These are phyloP conservation scores for Mizuhopecten yessoensis DNA, from an alignment of 1,140 invertebrate species.

Conservation along the genomic window DNA sequence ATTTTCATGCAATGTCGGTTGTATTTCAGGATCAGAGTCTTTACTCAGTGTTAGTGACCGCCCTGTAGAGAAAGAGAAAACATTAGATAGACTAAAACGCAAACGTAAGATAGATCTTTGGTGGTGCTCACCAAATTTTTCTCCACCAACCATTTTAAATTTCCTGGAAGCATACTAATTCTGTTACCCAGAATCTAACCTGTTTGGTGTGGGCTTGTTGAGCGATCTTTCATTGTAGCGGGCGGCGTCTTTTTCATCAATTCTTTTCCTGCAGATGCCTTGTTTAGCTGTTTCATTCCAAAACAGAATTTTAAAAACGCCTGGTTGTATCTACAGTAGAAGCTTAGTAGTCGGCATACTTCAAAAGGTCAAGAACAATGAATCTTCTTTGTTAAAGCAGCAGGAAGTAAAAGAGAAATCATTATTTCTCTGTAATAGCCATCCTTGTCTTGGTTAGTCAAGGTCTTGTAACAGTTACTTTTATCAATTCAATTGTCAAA, in stretches of 20 bases:
- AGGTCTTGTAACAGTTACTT: no score
- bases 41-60: conserved; percentile 63
- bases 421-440: no score
- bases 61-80: conserved; percentile 78
- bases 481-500: no score
- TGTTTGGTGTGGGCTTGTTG: conserved; percentile 23
- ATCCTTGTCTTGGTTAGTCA: no score
- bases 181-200: conserved; percentile 22
- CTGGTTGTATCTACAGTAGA: no score
- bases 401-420: no score
- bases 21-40: conserved; percentile 69
- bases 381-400: no score
- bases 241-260: not conserved
- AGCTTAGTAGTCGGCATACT: no score
- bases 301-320: no score
- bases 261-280: not conserved
- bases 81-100: conserved; percentile 80
- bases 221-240: not conserved
- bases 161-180: conserved; percentile 38
- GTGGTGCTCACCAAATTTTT: conserved; percentile 42
- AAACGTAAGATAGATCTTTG: conserved; percentile 78
- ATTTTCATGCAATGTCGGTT: conserved; percentile 46
- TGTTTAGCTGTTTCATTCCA: not conserved
- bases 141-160: conserved; percentile 42
- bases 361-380: no score